Evolutionary conservation across 1,140 invertebrate species (phyloP), one percentile per base, ranked within the genome.

Genomic region (Epicauta chinensis): DNA sequence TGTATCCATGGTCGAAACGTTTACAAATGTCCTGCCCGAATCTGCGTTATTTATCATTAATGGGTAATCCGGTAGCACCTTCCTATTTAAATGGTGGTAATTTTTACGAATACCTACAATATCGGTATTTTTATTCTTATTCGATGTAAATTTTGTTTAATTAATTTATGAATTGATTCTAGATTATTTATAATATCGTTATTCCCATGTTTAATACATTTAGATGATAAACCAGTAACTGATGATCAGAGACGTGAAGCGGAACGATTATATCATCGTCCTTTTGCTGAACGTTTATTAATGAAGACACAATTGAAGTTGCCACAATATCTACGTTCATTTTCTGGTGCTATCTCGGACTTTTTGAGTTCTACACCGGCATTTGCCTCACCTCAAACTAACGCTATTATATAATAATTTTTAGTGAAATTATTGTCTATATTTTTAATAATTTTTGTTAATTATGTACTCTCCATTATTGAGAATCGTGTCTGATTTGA

Each of bases 21-120:
- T 65, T 91, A 43, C 70, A 77, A 58, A 72, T 75, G 59, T 81
- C 77, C 58, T 80, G 81, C 68, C 86, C 77, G 16, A 83, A 79
- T 63, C 69, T 88, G 29, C 75, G 76, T 57, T 81, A 81, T 63
- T 69, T 90, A 7, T 83, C 81, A 16, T 65, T 91, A 36, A 89
- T 91, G 86, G 85, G 86, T 34, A 91, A 91, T 66, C 75, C 78
- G 2, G 84, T 81, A 2, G 82, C 83, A 2, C 86, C 86, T 1
- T 84, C 82, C 61, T 85, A 83, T 66, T 76, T 88, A 44, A 87
- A 86, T 59, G 83, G 82, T 30, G 84, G 81, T 17, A 82, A 79
- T 15, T 84, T 82, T 59, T 82, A 83, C 60, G 84, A 89, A 63
- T 86, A 87, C 65, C 63, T 85, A 10, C 84, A 87, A 59, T 91